A percentile compares a stretch with the other conserved stretches of the same genome.
Evolutionary conservation across 2,797 vertebrate species (phyloP).

Genomic region (Dryobates pubescens): DNA sequence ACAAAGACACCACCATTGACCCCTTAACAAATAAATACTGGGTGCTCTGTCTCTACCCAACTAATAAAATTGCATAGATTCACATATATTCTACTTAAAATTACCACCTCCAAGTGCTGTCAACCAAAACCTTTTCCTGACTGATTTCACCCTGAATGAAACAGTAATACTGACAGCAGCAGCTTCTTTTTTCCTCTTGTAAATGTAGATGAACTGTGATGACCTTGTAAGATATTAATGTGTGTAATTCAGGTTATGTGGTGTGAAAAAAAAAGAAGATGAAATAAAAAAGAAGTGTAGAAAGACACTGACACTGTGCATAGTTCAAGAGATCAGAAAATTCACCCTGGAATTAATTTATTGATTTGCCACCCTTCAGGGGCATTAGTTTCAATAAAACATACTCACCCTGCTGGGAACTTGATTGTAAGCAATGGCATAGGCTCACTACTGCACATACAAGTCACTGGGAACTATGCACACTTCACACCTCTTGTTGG

Average conservation of each 20-base stretch:
- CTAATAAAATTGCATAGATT: not conserved
- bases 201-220: constrained; percentile 56
- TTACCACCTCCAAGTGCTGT: not conserved
- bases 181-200: not conserved
- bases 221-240: constrained; percentile 66
- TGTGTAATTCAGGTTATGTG: constrained; percentile 32
- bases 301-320: constrained; percentile 6
- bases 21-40: not conserved
- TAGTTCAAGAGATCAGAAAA: constrained; percentile 64
- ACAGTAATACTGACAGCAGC: not conserved
- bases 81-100: constrained; percentile 17
- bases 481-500: not conserved
- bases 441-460: not conserved
- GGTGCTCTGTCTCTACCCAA: not conserved
- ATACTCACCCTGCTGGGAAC: not conserved
- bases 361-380: constrained; percentile 27
- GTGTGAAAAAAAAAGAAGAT: not conserved
- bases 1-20: not conserved
- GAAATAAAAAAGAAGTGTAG: not conserved
- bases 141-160: constrained; percentile 26
- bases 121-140: not conserved
- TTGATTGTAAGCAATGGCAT: not conserved
- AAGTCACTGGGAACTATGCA: not conserved
- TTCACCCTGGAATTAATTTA: constrained; percentile 65
- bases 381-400: constrained; percentile 60